phyloP scores from a whole-genome alignment of 2,797 vertebrate genomes.

The Phoebastria nigripes region DNA sequence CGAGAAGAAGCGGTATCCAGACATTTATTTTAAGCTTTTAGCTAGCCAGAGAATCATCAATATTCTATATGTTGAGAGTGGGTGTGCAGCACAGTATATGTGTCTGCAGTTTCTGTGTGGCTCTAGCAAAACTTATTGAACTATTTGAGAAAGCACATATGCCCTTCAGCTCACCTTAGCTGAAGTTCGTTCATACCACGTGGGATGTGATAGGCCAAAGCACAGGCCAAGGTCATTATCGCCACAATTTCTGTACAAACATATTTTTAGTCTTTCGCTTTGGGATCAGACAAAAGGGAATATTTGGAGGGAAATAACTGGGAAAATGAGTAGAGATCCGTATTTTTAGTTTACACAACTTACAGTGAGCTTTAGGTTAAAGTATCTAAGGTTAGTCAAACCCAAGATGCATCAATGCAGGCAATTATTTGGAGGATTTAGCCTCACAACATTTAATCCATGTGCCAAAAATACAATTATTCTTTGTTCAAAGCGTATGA shows the following conservation, averaged over 20 bases:
- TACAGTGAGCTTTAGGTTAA: constrained; percentile 54
- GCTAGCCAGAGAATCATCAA: background rate
- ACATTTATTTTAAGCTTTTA: background rate
- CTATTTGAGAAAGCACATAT: background rate
- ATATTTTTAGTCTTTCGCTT: constrained; percentile 35
- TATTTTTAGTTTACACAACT: constrained; percentile 31
- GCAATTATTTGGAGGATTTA: constrained; percentile 29
- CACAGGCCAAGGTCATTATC: constrained; percentile 34
- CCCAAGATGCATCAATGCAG: background rate
- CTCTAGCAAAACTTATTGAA: background rate
- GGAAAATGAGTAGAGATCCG: constrained; percentile 42
- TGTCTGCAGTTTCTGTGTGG: background rate
- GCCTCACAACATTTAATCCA: background rate
- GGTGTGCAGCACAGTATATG: background rate
- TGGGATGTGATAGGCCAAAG: constrained; percentile 2
- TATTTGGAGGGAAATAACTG: constrained; percentile 32
- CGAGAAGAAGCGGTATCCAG: background rate
- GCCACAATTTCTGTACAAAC: constrained; percentile 24
- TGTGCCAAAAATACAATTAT: background rate
- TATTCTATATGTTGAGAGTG: background rate
- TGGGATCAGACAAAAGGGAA: constrained; percentile 27
- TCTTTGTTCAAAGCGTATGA: background rate
- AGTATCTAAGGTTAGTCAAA: constrained; percentile 30
- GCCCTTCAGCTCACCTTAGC: constrained; percentile 44
- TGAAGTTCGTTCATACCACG: background rate